These are phyloP conservation scores for Ormyrus thymus DNA, from an alignment of 2,888 invertebrate species.

Conservation along the genomic window DNA sequence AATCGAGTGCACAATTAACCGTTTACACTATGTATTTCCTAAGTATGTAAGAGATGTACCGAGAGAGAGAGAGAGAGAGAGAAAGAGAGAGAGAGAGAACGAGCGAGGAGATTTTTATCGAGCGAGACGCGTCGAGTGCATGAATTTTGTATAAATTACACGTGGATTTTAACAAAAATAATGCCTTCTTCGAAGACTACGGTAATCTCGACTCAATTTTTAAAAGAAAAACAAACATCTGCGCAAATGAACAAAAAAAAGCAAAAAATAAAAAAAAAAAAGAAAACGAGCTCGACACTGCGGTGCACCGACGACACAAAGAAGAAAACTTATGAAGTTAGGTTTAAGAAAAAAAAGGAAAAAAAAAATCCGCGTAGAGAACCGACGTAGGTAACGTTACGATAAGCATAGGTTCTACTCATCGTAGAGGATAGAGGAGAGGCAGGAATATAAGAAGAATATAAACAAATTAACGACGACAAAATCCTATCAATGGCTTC, in stretches of 20 bases:
- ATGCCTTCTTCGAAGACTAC: conserved; percentile 45
- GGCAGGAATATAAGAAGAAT: neutral
- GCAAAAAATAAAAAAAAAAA: neutral
- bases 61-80: neutral
- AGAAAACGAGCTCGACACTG: neutral
- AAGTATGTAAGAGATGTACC: neutral
- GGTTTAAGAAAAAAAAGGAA: neutral
- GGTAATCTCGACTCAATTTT: conserved; percentile 29
- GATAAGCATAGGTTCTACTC: conserved; percentile 27
- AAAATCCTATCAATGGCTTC: conserved; percentile 26
- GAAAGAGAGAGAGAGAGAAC: neutral
- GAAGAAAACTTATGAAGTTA: neutral
- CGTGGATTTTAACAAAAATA: conserved; percentile 34
- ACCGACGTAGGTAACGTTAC: neutral
- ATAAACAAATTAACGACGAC: neutral
- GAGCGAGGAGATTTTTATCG: conserved; percentile 15
- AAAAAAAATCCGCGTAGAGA: neutral
- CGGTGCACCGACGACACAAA: neutral
- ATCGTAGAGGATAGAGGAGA: neutral
- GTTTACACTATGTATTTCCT: conserved; percentile 30
- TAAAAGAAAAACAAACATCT: neutral
- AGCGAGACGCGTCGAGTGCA: conserved; percentile 5
- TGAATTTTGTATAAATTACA: conserved; percentile 17
- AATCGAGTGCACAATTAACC: conserved; percentile 41
- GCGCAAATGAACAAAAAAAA: too few relatives aligned